Evolutionary conservation across 2,797 vertebrate species (phyloP).

Genomic region (Cyprinella venusta): DNA sequence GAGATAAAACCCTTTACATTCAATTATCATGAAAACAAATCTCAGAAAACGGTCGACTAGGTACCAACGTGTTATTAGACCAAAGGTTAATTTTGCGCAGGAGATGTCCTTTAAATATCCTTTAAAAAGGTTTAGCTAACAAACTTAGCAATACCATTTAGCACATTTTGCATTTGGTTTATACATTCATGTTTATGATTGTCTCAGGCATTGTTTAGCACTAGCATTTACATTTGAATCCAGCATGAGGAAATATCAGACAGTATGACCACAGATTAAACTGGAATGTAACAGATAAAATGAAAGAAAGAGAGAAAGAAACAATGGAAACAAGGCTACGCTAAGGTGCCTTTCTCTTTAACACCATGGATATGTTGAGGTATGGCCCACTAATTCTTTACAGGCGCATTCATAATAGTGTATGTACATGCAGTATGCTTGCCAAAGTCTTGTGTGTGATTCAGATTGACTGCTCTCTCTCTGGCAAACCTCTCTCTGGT

Average conservation of each 20-base stretch:
- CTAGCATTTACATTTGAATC: background rate
- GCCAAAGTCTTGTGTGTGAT: background rate
- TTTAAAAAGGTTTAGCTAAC: background rate
- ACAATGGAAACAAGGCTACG: background rate
- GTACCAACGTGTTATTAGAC: no score
- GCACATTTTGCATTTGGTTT: background rate
- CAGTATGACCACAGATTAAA: background rate
- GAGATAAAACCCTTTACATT: no score
- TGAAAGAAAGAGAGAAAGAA: constrained; percentile 4
- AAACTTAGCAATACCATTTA: background rate
- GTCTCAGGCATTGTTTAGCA: background rate
- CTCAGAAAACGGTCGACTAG: no score
- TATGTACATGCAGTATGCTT: constrained; percentile 25
- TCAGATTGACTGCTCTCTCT: constrained; percentile 91
- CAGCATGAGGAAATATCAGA: constrained; percentile 7
- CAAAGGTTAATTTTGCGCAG: no score
- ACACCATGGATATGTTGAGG: constrained; percentile 8
- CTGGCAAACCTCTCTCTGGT: constrained; percentile 77
- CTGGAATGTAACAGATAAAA: constrained; percentile 33
- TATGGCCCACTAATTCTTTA: background rate
- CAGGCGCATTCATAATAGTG: background rate
- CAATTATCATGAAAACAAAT: no score
- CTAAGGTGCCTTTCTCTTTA: background rate
- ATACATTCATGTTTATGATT: background rate
- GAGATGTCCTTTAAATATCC: no score